Conservation (phyloP, 2,888 invertebrate species). For the Drosophila melanosoma region DNA sequence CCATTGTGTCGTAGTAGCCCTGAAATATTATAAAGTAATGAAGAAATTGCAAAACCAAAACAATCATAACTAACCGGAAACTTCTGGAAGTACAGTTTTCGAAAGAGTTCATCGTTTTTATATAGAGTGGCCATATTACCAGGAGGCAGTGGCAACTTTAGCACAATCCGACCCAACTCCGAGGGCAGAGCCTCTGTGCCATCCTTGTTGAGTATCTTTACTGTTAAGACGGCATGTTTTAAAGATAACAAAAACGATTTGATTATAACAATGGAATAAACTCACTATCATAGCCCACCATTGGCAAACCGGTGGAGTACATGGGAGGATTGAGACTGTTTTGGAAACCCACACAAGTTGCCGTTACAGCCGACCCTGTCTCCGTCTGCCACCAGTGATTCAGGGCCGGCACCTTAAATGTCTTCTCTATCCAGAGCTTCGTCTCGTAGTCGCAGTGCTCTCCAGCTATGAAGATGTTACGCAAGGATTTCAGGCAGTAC, state of each 20-base stretch:
- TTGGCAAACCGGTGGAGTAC: slow-evolving; percentile 93
- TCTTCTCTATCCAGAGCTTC: slow-evolving; percentile 90
- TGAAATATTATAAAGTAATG: slow-evolving; percentile 22
- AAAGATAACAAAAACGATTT: not conserved
- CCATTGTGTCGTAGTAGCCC: slow-evolving; percentile 93
- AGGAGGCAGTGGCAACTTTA: slow-evolving; percentile 95
- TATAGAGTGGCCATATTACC: slow-evolving; percentile 94
- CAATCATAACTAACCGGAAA: slow-evolving; percentile 89
- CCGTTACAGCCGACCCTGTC: slow-evolving; percentile 95
- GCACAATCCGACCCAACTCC: slow-evolving; percentile 93
- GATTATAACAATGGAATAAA: slow-evolving; percentile 17
- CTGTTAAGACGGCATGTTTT: slow-evolving; percentile 83
- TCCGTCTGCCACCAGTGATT: slow-evolving; percentile 99
- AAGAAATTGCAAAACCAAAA: not conserved
- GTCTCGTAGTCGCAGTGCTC: slow-evolving; percentile 97
- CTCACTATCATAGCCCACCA: slow-evolving; percentile 94
- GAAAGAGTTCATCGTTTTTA: slow-evolving; percentile 91
- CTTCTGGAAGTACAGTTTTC: slow-evolving; percentile 92
- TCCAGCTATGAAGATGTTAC: slow-evolving; percentile 93
- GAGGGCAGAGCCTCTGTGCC: slow-evolving; percentile 89
- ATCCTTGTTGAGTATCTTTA: slow-evolving; percentile 89
- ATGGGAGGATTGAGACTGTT: slow-evolving; percentile 90
- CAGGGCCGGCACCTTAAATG: slow-evolving; percentile 90
- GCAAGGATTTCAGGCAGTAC: slow-evolving; percentile 90
- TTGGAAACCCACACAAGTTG: slow-evolving; percentile 92